Evolutionary conservation across 2,888 invertebrate genomes (phyloP).

Genomic region (Phytoseiulus persimilis): DNA sequence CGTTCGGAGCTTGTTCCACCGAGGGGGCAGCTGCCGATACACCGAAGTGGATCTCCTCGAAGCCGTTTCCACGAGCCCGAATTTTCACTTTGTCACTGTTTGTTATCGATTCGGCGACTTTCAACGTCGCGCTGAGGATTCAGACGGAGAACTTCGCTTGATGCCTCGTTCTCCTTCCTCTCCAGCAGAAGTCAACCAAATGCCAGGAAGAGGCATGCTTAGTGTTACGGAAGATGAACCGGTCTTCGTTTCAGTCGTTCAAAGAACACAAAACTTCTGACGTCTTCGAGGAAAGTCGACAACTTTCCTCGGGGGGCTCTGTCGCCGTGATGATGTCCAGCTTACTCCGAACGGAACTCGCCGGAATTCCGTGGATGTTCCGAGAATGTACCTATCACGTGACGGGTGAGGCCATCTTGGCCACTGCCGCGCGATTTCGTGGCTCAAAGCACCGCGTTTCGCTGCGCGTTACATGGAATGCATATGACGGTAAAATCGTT

Average conservation of each 20-base stretch:
- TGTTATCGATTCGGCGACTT: neutral
- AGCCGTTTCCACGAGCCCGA: neutral
- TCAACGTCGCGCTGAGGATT: too few relatives aligned
- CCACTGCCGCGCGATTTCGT: neutral
- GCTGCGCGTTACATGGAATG: neutral
- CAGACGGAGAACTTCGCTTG: too few relatives aligned
- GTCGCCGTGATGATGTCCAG: neutral
- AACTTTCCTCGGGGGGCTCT: neutral
- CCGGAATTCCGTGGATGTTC: neutral
- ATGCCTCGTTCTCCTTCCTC: too few relatives aligned
- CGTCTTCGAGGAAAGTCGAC: too few relatives aligned
- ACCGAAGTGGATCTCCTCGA: neutral
- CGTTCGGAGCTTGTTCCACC: neutral
- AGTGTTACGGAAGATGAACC: too few relatives aligned
- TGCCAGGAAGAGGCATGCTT: too few relatives aligned
- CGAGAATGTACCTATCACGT: neutral
- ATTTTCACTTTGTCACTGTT: neutral
- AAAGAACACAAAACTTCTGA: too few relatives aligned
- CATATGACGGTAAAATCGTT: neutral
- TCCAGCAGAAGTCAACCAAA: too few relatives aligned
- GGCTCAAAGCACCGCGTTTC: neutral
- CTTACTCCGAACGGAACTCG: neutral
- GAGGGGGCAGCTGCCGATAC: neutral
- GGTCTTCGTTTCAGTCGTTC: too few relatives aligned
- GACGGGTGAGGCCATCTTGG: neutral